These are phyloP conservation scores for Perizoma affinitatum DNA, from an alignment of 2,888 invertebrate genomes.

Conservation along the genomic window DNA sequence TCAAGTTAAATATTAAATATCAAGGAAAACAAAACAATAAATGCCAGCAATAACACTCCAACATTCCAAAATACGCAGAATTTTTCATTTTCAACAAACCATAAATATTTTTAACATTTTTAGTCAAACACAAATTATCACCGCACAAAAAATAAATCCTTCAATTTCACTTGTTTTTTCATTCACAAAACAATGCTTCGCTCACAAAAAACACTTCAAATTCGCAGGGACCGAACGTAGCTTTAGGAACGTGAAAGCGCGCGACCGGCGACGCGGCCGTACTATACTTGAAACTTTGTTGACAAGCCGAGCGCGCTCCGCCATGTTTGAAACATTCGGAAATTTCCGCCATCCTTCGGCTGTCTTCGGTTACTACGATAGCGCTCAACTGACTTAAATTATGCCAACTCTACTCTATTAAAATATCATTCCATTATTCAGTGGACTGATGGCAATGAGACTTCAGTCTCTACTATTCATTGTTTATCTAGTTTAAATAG, in stretches of 20 bases:
- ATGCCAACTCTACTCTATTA: constrained; percentile 40
- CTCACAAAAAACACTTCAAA: constrained; percentile 48
- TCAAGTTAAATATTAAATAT: too few relatives aligned
- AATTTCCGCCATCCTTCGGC: constrained; percentile 59
- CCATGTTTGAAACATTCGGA: constrained; percentile 74
- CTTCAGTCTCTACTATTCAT: background rate
- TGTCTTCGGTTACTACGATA: constrained; percentile 46
- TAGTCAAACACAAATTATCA: constrained; percentile 39
- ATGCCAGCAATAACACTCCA: constrained; percentile 47
- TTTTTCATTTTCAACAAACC: constrained; percentile 39
- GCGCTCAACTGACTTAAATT: constrained; percentile 33
- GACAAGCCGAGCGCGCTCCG: constrained; percentile 71
- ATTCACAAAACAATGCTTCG: constrained; percentile 54
- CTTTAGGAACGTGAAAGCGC: constrained; percentile 48
- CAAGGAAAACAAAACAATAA: constrained; percentile 49
- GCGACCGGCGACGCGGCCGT: constrained; percentile 55
- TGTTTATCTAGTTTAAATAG: too few relatives aligned
- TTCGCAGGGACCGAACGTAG: constrained; percentile 44
- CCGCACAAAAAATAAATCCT: constrained; percentile 25
- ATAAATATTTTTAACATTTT: constrained; percentile 40
- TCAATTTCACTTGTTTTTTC: constrained; percentile 27
- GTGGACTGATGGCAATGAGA: constrained; percentile 5
- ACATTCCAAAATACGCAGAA: constrained; percentile 48
- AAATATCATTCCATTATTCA: constrained; percentile 25
- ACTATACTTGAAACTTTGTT: constrained; percentile 70